Conservation (phyloP, 2,113 vertebrate species). For the Micronycteris hirsuta region DNA sequence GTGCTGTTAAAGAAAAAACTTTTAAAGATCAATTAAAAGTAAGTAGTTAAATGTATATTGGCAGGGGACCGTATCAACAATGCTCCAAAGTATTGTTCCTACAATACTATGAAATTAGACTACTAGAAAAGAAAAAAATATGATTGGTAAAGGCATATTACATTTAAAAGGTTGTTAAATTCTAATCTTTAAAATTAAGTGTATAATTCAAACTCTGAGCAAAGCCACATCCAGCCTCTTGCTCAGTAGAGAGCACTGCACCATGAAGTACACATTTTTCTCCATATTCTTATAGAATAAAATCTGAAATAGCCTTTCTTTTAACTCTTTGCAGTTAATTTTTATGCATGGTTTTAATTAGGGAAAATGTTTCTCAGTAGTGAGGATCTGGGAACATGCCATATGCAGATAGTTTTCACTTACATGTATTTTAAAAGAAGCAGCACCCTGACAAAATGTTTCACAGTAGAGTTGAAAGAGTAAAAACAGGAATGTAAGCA, state of each 20-base stretch:
- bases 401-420: constrained; percentile 21
- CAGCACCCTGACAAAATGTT: not conserved
- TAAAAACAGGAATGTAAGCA: not conserved
- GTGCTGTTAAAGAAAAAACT: constrained; percentile 7
- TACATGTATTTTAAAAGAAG: constrained; percentile 30
- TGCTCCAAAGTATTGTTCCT: constrained; percentile 26
- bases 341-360: constrained; percentile 68
- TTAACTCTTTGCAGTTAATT: constrained; percentile 62
- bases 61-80: not conserved
- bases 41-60: not conserved
- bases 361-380: constrained; percentile 36
- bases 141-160: constrained; percentile 47
- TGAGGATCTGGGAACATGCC: not conserved
- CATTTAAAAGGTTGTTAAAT: constrained; percentile 63
- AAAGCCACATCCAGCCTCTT: constrained; percentile 43
- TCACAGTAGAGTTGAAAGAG: not conserved
- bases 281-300: constrained; percentile 47
- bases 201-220: constrained; percentile 57
- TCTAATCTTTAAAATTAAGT: constrained; percentile 74
- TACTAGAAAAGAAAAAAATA: constrained; percentile 8
- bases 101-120: constrained; percentile 11
- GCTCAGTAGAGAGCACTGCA: constrained; percentile 32
- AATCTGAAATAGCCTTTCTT: constrained; percentile 52
- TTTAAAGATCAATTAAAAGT: not conserved
- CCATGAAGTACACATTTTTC: constrained; percentile 37